These are phyloP conservation scores for Tricholauxania praeusta DNA, from an alignment of 2,888 invertebrate genomes.

Conservation along the genomic window DNA sequence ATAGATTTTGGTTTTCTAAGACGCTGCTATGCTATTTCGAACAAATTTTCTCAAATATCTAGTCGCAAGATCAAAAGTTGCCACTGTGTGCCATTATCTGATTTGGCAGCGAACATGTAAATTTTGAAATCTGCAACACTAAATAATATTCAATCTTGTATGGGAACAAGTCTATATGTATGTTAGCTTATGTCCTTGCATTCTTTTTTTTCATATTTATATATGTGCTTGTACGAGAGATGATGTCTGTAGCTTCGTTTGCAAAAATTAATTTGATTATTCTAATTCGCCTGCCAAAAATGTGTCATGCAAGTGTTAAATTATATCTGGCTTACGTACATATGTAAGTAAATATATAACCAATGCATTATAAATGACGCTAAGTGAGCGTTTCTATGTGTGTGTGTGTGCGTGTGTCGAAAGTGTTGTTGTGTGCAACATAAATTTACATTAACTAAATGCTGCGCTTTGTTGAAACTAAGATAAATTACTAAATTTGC, in stretches of 20 bases:
- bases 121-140: too few relatives aligned
- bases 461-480: not conserved
- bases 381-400: slow-evolving; percentile 3
- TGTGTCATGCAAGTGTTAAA: slow-evolving; percentile 34
- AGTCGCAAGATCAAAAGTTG: too few relatives aligned
- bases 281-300: slow-evolving; percentile 36
- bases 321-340: not conserved
- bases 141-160: too few relatives aligned
- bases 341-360: not conserved
- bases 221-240: not conserved
- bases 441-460: slow-evolving; percentile 22
- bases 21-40: too few relatives aligned
- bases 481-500: too few relatives aligned
- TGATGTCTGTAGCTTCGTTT: slow-evolving; percentile 19
- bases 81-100: too few relatives aligned
- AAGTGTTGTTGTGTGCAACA: not conserved
- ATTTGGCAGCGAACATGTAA: too few relatives aligned
- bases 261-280: slow-evolving; percentile 36
- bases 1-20: too few relatives aligned
- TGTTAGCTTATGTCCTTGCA: too few relatives aligned
- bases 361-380: not conserved
- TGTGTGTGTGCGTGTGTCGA: not conserved
- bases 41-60: too few relatives aligned
- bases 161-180: too few relatives aligned
- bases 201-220: too few relatives aligned